A percentile compares a stretch with the other conserved stretches of the same genome.
These are phyloP conservation scores for Holothuria leucospilota DNA, from an alignment of 53 echinoderm and acorn worm species.

Conservation along the genomic window DNA sequence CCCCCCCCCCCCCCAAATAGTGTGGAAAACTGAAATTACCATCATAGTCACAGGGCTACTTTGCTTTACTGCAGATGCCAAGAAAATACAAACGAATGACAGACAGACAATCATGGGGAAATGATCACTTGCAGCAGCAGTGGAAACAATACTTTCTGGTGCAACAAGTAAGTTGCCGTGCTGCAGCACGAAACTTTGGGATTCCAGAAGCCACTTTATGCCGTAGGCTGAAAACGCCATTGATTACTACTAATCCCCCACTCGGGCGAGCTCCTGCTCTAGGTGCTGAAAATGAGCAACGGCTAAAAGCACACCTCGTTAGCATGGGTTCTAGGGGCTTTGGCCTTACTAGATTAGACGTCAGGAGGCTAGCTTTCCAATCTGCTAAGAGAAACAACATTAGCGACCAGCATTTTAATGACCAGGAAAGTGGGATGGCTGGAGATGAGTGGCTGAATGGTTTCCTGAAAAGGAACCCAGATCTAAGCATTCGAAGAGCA, in stretches of 20 bases:
- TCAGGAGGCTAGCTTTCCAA: constrained; percentile 37
- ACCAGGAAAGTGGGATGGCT: constrained; percentile 30
- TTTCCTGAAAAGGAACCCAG: constrained; percentile 27
- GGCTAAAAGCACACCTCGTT: constrained; percentile 27
- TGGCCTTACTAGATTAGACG: constrained; percentile 33
- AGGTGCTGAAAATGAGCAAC: constrained; percentile 37
- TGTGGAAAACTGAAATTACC: no score
- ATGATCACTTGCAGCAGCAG: constrained; percentile 40
- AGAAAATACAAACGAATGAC: no score
- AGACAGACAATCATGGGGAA: neutral
- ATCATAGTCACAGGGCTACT: no score
- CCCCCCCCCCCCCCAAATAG: no score
- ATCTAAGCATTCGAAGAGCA: constrained; percentile 33
- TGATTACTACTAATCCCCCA: constrained; percentile 32
- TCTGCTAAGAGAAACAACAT: constrained; percentile 16
- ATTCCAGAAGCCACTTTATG: constrained; percentile 13
- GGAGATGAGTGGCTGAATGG: constrained; percentile 20
- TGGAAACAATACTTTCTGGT: constrained; percentile 28
- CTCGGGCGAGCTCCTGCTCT: constrained; percentile 9
- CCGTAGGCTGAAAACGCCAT: constrained; percentile 20
- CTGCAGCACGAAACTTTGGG: constrained; percentile 29
- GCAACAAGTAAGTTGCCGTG: constrained; percentile 31
- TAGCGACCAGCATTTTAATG: neutral
- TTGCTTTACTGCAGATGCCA: no score
- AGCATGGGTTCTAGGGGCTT: constrained; percentile 42